Conservation (phyloP, 53 echinoderm and acorn worm species). For the Luidia sarsii region DNA sequence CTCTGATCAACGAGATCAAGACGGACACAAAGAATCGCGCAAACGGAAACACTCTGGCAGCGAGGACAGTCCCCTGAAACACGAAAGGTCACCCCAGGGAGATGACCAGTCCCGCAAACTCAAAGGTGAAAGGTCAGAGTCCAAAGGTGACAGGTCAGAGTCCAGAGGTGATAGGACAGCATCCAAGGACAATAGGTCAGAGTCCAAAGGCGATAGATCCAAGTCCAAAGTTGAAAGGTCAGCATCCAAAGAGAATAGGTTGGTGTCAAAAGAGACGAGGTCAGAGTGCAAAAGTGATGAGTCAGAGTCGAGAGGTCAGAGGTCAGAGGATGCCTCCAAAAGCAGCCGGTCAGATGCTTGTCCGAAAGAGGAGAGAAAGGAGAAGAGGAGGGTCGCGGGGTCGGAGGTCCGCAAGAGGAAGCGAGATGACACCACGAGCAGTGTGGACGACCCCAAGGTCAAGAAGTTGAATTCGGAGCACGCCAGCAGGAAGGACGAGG, state of each 20-base stretch:
- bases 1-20: neutral
- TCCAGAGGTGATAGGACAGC: neutral
- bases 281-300: constrained; percentile 18
- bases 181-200: neutral
- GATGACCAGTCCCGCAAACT: constrained; percentile 9
- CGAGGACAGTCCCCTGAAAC: neutral
- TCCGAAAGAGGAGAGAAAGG: neutral
- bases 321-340: neutral
- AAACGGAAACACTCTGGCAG: constrained; percentile 24
- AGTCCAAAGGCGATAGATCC: constrained; percentile 16
- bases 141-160: constrained; percentile 17
- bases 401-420: constrained; percentile 18
- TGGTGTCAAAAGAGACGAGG: constrained; percentile 9
- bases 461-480: constrained; percentile 6
- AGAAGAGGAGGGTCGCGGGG: neutral
- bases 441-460: neutral
- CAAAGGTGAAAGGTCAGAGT: neutral
- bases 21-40: neutral
- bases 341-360: too few species aligned
- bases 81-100: constrained; percentile 8
- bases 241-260: neutral
- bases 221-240: constrained; percentile 34
- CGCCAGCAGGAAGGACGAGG: neutral
- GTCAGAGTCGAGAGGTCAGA: constrained; percentile 10
- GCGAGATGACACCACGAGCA: constrained; percentile 35